These are phyloP conservation scores for Drosophila novamexicana DNA, from an alignment of 1,140 invertebrate species.

Conservation along the genomic window DNA sequence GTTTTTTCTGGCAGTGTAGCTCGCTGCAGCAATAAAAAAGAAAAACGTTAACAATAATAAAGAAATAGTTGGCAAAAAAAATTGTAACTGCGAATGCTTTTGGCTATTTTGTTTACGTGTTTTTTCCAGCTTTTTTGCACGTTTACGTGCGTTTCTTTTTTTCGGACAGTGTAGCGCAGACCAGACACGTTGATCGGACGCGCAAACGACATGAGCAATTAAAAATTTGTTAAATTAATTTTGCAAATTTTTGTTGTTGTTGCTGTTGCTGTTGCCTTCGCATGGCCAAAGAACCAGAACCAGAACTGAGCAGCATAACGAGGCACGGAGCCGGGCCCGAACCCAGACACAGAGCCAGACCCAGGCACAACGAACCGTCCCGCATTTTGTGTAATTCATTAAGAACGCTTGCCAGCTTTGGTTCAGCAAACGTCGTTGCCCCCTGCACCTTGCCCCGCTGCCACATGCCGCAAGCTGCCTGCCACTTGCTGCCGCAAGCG, in stretches of 20 bases:
- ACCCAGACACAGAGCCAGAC: not conserved
- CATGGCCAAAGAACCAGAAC: constrained; percentile 38
- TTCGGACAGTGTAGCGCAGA: constrained; percentile 29
- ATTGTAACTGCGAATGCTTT: too few relatives aligned
- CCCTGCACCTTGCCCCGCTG: not conserved
- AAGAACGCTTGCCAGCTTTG: constrained; percentile 54
- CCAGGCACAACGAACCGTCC: constrained; percentile 40
- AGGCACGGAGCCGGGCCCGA: not conserved
- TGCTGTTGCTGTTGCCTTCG: constrained; percentile 6
- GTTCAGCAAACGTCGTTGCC: constrained; percentile 31
- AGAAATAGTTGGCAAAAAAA: too few relatives aligned
- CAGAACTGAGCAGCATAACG: constrained; percentile 6
- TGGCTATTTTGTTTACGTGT: too few relatives aligned
- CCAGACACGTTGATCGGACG: constrained; percentile 47
- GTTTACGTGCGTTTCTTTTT: not conserved
- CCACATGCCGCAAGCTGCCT: not conserved
- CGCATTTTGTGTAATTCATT: constrained; percentile 80
- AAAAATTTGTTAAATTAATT: constrained; percentile 83
- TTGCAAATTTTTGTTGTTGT: constrained; percentile 51
- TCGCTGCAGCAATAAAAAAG: too few relatives aligned
- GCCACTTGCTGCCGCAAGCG: not conserved
- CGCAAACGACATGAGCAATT: constrained; percentile 81
- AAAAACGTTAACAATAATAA: too few relatives aligned
- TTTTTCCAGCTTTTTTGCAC: not conserved
- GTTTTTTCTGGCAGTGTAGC: too few relatives aligned